Base-by-base conservation (phyloP, 2,797 vertebrate species). In the Sebastes trivittatus region DNA sequence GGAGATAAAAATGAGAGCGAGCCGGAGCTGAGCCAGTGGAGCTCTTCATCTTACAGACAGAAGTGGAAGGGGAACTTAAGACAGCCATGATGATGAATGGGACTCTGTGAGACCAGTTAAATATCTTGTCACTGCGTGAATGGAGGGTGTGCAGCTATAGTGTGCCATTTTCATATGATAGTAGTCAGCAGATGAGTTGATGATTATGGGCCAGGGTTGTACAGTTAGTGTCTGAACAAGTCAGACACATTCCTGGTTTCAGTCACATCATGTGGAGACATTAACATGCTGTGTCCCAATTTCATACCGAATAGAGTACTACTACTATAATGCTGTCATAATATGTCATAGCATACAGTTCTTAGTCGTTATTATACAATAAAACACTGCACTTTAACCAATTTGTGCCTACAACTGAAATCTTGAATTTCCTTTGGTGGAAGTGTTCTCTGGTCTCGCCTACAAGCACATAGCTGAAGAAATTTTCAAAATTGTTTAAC, bases 31-130 rank as follows among this genome's bases (percentile, higher is more conserved):
- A 83, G 72, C 58, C 69, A 49, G 84, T 25, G 68, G 78, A 90
- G 82, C 84, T 49, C 73, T 85, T 90, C 83, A 81, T 89, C 84
- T 90, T 75, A 11, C 58, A 67, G 92, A 86, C 88, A 83, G 82
- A 78, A 82, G 77, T 62, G 79, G 81, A 88, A 79, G 75, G 67
- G 81, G 83, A 86, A 68, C 76, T 52, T 49, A 58, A 88, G 83
- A 83, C 87, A 88, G 78, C 81, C 86, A 14, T 55, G 34, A 81
- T 89, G 90, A 93, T 87, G 81, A 89, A 93, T 78, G 69, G 56
- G 82, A 63, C 74, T 77, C 76, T 4, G 75, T 3, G 81, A 87
- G 71, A 82, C 55, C 80, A 79, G 80, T 87, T 85, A 89, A 90
- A 88, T 81, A 76, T 87, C 77, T 83, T 77, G 87, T 88, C 83